phyloP scores from a whole-genome alignment of 2,888 invertebrate genomes.

The Parelbella ahira region DNA sequence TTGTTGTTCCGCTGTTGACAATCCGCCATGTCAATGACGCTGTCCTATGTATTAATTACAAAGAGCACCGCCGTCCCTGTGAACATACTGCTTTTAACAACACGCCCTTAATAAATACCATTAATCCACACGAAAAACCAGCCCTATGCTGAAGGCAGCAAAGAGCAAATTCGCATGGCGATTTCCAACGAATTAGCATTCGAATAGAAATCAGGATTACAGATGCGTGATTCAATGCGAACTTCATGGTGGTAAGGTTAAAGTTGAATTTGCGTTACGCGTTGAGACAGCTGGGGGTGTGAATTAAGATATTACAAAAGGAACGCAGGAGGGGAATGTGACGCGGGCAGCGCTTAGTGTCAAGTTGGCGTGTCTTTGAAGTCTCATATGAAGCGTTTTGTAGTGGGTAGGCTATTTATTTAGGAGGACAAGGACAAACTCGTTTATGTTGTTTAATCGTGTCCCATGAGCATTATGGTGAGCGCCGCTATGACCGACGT shows the following conservation, averaged over 20 bases:
- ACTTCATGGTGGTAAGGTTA: slow-evolving; percentile 28
- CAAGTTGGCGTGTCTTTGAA: slow-evolving; percentile 70
- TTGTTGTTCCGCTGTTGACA: slow-evolving; percentile 55
- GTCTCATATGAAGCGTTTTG: slow-evolving; percentile 55
- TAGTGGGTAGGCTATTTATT: slow-evolving; percentile 46
- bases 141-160: slow-evolving; percentile 33
- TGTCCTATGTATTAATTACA: slow-evolving; percentile 74
- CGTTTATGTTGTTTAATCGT: slow-evolving; percentile 35
- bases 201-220: slow-evolving; percentile 44
- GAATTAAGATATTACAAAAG: slow-evolving; percentile 74
- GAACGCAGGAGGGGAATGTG: slow-evolving; percentile 60
- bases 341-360: slow-evolving; percentile 68
- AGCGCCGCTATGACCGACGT: not conserved
- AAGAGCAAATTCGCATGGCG: slow-evolving; percentile 36
- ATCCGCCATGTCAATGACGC: slow-evolving; percentile 72
- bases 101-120: slow-evolving; percentile 54
- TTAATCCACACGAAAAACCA: slow-evolving; percentile 29
- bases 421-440: slow-evolving; percentile 40
- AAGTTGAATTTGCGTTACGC: slow-evolving; percentile 33
- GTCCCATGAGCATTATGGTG: not conserved
- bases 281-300: slow-evolving; percentile 63
- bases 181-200: slow-evolving; percentile 52
- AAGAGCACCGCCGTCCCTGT: slow-evolving; percentile 62
- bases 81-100: slow-evolving; percentile 58
- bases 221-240: slow-evolving; percentile 35